These are phyloP conservation scores for Echinarachnius parma DNA, from an alignment of 53 echinoderm and acorn worm species.

Conservation along the genomic window DNA sequence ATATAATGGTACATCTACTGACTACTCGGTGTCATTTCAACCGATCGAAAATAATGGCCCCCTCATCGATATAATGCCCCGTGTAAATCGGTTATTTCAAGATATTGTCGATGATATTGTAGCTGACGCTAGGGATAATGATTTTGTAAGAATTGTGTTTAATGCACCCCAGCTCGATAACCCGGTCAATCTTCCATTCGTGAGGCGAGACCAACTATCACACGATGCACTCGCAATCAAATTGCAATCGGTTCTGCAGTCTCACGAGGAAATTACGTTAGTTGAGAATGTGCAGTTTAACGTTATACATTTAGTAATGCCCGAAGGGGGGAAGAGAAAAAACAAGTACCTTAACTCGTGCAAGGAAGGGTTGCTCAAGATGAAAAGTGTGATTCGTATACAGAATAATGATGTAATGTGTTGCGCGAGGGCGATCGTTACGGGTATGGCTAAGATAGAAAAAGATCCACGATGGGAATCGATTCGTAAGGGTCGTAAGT, in stretches of 20 bases:
- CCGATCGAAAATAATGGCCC: no score
- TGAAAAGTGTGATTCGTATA: slow-evolving; percentile 24
- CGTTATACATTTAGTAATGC: slow-evolving; percentile 11
- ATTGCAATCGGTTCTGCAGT: background rate
- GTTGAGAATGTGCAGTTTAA: slow-evolving; percentile 13
- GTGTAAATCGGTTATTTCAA: no score
- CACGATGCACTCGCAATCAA: no score
- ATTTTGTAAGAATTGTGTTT: no score
- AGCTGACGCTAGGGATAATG: no score
- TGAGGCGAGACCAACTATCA: no score
- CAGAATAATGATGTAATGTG: slow-evolving; percentile 49
- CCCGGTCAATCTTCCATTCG: no score
- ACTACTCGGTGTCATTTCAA: no score
- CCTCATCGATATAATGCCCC: no score
- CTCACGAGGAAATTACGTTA: background rate
- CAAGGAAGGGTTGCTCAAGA: background rate
- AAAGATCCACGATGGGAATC: slow-evolving; percentile 42
- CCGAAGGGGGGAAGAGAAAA: background rate
- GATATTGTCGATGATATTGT: no score
- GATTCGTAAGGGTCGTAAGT: slow-evolving; percentile 27
- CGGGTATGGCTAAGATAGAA: slow-evolving; percentile 34
- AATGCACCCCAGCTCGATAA: no score
- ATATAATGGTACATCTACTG: no score
- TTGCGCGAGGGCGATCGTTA: slow-evolving; percentile 52
- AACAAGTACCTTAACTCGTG: background rate